Evolutionary conservation across 2,113 vertebrate species (phyloP).

Genomic region (Syrrhaptes paradoxus): DNA sequence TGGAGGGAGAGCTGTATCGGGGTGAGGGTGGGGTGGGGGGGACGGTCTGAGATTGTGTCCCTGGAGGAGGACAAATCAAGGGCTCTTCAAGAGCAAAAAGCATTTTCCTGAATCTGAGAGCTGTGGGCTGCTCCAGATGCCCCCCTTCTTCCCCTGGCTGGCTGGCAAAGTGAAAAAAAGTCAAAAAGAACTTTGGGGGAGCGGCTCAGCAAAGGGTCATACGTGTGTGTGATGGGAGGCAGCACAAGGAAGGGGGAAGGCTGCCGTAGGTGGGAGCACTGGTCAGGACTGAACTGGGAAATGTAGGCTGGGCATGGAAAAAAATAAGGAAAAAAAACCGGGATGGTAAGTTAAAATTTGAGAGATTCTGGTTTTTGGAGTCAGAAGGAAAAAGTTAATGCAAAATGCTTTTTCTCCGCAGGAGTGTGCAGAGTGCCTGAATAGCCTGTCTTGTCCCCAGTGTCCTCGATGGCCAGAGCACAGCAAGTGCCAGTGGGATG

Average conservation of each 20-base stretch:
- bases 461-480: neutral
- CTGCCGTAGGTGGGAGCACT: neutral
- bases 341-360: neutral
- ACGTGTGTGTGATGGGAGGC: neutral
- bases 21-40: fast-evolving
- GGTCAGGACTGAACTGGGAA: neutral
- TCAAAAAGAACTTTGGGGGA: neutral
- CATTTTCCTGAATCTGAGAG: neutral
- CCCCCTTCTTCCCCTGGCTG: fast-evolving
- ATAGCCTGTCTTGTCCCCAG: neutral
- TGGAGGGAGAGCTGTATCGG: neutral
- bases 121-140: neutral
- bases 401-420: neutral
- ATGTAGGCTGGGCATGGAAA: neutral
- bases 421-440: neutral
- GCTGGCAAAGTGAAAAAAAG: neutral
- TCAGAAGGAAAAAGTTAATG: neutral
- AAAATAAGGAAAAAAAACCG: neutral
- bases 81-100: neutral
- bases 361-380: neutral
- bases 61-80: neutral
- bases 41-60: fast-evolving
- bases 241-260: fast-evolving
- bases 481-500: neutral
- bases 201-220: neutral